Evolutionary conservation across 2,797 vertebrate species (phyloP).

Genomic region (Cryptoprocta ferox): DNA sequence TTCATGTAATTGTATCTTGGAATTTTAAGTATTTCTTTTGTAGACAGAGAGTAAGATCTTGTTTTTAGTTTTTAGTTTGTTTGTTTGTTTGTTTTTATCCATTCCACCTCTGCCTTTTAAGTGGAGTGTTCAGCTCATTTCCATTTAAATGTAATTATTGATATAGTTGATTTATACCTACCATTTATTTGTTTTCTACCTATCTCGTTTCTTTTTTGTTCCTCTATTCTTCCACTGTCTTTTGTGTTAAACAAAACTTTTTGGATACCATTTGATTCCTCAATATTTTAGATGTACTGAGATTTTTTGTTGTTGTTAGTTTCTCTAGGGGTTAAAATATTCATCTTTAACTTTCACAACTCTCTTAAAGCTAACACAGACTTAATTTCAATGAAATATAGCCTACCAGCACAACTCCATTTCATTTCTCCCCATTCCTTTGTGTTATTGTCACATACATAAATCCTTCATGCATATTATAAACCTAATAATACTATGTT

Average conservation of each 20-base stretch:
- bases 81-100: neutral
- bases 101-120: neutral
- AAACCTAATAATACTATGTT: neutral
- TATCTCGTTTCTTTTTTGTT: neutral
- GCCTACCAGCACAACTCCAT: neutral
- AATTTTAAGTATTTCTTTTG: neutral
- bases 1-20: neutral
- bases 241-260: neutral
- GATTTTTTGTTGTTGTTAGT: neutral
- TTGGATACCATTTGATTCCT: neutral
- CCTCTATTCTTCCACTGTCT: neutral
- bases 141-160: neutral
- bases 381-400: neutral
- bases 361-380: neutral
- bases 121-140: neutral
- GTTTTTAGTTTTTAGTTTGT: neutral
- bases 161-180: neutral
- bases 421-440: neutral
- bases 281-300: neutral
- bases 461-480: neutral
- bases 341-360: neutral
- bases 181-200: neutral
- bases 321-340: conserved; percentile 4
- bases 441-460: neutral
- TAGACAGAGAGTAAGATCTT: neutral